Base-by-base conservation (phyloP, 2,888 invertebrate species). In the Archips xylosteana region DNA sequence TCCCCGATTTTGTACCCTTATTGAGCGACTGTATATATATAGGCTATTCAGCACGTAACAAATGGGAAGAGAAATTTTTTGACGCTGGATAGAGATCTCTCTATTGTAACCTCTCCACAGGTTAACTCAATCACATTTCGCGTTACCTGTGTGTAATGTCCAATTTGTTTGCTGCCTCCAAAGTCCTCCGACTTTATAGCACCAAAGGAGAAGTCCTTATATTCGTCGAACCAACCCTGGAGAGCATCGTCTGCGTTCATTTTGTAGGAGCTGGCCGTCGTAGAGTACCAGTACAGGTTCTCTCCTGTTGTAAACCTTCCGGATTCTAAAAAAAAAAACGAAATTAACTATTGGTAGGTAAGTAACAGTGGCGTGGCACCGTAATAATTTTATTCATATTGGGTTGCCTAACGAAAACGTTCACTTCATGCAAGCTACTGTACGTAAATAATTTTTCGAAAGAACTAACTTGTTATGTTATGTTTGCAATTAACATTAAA, bases 91-190 rank as follows among this genome's bases (percentile, higher is more conserved):
- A 23, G 23, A 23, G 23, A 23, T 23, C 23, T 23, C 23, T 23
- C 23, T 23, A 23, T 23, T 23, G 23, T 23, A 23, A 23, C 23
- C 23, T 23, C 23, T 23, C 23, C 23, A 23, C 23, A 23, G 23
- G 23, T 23, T 23, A 23, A 23, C 23, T 1, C 23, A 23, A 23
- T 23, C 1, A 23, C 23, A 39, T 39, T 39, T 39, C 5, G n/a
- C 4, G n/a, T 2, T 71, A 92, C 94, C 89, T 93, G 93, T 8
- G 93, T 93, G 63, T 92, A 94, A 77, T 94, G 93, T 5, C 92
- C 93, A 42, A 90, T 84, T 63, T 86, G 81, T 32, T 79, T 76
- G 2, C 75, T 75, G 0, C 75, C 75, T 2, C 71, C 64, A 59
- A 91, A 90, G 70, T 91, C 85, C 3, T 76, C 80, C 0, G 0